phyloP scores from a whole-genome alignment of 2,797 vertebrate species.

The Amazona ochrocephala region DNA sequence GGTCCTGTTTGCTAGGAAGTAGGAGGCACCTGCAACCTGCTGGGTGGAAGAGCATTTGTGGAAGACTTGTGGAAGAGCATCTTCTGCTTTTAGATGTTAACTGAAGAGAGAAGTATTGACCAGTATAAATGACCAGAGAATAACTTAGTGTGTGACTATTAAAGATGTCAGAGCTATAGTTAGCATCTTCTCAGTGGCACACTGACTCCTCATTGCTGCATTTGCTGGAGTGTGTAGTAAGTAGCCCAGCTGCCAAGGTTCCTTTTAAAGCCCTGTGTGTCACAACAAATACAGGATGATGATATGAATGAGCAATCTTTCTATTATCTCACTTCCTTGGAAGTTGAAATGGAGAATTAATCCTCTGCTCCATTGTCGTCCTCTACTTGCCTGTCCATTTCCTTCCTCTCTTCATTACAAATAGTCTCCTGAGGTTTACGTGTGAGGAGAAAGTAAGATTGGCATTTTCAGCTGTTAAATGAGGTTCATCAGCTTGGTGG shows the following conservation, averaged over 20 bases:
- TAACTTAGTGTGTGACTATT: not conserved
- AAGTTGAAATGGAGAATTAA: slow-evolving; percentile 7
- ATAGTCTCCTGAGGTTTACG: not conserved
- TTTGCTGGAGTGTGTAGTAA: not conserved
- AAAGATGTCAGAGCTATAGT: not conserved
- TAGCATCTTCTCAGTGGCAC: not conserved
- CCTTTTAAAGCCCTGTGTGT: not conserved
- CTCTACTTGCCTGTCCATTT: not conserved
- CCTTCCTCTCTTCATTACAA: not conserved
- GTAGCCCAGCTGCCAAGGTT: slow-evolving; percentile 7
- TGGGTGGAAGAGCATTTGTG: not conserved
- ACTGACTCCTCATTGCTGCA: not conserved
- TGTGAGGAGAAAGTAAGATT: slow-evolving; percentile 21
- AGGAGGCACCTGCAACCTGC: not conserved
- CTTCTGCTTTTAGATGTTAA: not conserved
- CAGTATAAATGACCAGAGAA: not conserved
- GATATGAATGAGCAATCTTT: not conserved
- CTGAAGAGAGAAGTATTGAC: not conserved
- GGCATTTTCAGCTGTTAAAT: slow-evolving; percentile 8
- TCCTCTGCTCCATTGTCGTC: not conserved
- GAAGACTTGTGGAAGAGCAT: not conserved
- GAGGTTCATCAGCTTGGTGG: slow-evolving; percentile 40
- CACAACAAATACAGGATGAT: not conserved
- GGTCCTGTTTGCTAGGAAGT: not conserved
- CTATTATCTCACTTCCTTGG: slow-evolving; percentile 27